phyloP scores from a whole-genome alignment of 2,113 vertebrate species.

The Typhlomys cinereus region DNA sequence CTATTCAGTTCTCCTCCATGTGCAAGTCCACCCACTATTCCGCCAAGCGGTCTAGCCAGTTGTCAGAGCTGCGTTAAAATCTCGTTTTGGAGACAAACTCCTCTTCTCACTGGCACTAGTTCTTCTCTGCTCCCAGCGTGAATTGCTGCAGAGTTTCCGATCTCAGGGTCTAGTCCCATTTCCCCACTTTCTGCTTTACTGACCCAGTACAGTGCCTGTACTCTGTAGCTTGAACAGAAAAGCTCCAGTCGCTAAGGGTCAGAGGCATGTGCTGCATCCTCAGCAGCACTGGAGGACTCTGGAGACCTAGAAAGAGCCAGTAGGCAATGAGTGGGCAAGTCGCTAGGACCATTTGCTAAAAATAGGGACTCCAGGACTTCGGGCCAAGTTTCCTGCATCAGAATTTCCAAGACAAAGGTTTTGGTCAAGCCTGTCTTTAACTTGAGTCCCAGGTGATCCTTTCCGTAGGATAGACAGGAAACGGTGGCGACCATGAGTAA shows the following conservation, averaged over 20 bases:
- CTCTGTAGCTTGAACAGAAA: neutral
- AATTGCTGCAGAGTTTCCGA: no score
- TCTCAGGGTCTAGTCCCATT: no score
- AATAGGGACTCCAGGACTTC: neutral
- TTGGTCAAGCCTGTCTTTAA: neutral
- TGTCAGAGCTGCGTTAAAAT: no score
- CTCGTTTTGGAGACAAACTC: no score
- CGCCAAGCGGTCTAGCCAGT: no score
- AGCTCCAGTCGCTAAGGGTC: neutral
- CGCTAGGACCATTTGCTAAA: neutral
- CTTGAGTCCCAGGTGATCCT: neutral
- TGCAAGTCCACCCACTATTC: no score
- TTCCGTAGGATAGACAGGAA: neutral
- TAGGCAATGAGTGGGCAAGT: neutral
- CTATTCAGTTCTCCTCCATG: no score
- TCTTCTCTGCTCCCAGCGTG: no score
- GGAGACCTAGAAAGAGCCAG: neutral
- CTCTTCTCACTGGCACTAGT: no score
- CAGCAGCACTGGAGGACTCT: neutral
- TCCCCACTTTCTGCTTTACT: no score
- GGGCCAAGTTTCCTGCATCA: neutral
- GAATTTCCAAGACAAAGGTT: neutral
- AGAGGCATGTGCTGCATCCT: accelerated
- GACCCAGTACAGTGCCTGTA: no score
- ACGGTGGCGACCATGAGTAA: neutral